Evolutionary conservation across 2,113 vertebrate species (phyloP).

Genomic region (Syrmaticus mikado): DNA sequence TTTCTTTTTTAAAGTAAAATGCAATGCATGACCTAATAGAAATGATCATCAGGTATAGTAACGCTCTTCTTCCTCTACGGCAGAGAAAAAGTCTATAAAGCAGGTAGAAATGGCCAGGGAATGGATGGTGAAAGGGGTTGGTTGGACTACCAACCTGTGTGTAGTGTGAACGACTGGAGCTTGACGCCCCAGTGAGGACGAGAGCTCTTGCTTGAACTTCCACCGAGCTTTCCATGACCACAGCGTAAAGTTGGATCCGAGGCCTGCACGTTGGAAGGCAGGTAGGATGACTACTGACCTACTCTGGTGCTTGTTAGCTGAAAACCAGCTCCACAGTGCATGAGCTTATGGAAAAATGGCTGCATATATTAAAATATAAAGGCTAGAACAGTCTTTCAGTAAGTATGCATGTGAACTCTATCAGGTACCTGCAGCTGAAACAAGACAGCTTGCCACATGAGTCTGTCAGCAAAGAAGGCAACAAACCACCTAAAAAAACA

Average conservation of each 20-base stretch:
- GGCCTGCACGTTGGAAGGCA: not conserved
- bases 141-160: not conserved
- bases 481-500: not conserved
- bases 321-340: not conserved
- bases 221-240: not conserved
- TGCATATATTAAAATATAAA: not conserved
- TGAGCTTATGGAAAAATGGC: not conserved
- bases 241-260: not conserved
- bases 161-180: not conserved
- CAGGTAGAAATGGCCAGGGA: not conserved
- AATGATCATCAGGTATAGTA: not conserved
- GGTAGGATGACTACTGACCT: not conserved
- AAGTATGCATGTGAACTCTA: not conserved
- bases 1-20: not conserved
- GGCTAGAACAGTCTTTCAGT: not conserved
- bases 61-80: not conserved
- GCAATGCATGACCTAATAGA: not conserved
- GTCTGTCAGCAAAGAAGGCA: not conserved
- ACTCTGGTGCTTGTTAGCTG: not conserved
- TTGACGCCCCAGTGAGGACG: fast-evolving
- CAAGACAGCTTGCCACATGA: not conserved
- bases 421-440: not conserved
- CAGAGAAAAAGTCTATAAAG: not conserved
- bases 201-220: not conserved
- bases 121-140: not conserved